Conservation (phyloP, 2,113 vertebrate genomes). For the Mellivora capensis region DNA sequence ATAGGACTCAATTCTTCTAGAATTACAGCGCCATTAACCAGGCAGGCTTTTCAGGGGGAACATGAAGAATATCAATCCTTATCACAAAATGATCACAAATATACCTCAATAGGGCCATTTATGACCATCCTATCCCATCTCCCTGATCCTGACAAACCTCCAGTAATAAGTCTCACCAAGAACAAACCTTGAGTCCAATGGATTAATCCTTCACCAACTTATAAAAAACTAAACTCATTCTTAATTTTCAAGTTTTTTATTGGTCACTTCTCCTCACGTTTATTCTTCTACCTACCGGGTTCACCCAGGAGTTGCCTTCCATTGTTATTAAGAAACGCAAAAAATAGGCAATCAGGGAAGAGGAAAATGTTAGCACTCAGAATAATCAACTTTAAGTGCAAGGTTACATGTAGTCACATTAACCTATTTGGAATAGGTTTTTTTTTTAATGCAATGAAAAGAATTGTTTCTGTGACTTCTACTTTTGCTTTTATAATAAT, state of each 20-base stretch:
- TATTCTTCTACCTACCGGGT: not conserved
- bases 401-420: not conserved
- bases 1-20: not conserved
- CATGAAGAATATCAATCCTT: not conserved
- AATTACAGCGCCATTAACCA: not conserved
- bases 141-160: not conserved
- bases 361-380: not conserved
- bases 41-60: not conserved
- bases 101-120: not conserved
- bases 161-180: slow-evolving; percentile 6
- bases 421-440: slow-evolving; percentile 22
- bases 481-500: slow-evolving; percentile 41
- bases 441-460: slow-evolving; percentile 31
- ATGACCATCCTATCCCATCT: not conserved
- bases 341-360: not conserved
- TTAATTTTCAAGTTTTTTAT: not conserved
- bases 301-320: not conserved
- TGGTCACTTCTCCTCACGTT: not conserved
- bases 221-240: not conserved
- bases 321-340: not conserved
- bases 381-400: not conserved
- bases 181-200: not conserved
- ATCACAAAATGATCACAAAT: not conserved
- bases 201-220: not conserved
- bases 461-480: slow-evolving; percentile 13